phyloP scores from a whole-genome alignment of 2,888 invertebrate species.

The Melitaea athalia region DNA sequence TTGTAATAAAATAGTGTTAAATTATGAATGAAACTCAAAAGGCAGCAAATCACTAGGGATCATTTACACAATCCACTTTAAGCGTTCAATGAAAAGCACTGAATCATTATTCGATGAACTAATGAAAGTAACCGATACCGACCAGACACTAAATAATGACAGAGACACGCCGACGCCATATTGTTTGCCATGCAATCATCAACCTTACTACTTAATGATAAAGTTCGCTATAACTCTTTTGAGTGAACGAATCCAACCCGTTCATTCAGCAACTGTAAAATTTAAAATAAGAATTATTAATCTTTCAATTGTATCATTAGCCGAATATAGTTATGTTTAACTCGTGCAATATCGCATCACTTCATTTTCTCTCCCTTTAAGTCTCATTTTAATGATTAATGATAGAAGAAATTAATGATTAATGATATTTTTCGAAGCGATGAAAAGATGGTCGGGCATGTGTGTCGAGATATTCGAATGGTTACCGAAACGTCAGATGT shows the following conservation, averaged over 20 bases:
- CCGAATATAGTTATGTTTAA: slow-evolving; percentile 65
- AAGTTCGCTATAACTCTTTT: slow-evolving; percentile 22
- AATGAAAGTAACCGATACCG: slow-evolving; percentile 48
- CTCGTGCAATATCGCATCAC: slow-evolving; percentile 65
- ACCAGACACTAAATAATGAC: slow-evolving; percentile 46
- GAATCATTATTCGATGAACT: slow-evolving; percentile 53
- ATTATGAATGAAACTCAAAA: slow-evolving; percentile 56
- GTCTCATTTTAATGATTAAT: slow-evolving; percentile 80
- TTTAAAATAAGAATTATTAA: slow-evolving; percentile 63
- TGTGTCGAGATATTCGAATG: slow-evolving; percentile 64
- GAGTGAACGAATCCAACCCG: slow-evolving; percentile 43
- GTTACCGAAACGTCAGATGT: slow-evolving; percentile 63
- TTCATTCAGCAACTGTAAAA: slow-evolving; percentile 63
- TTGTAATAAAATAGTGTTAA: slow-evolving; percentile 55
- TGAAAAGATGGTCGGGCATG: slow-evolving; percentile 72
- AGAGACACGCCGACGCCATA: slow-evolving; percentile 63
- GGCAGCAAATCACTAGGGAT: slow-evolving; percentile 36
- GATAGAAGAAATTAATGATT: slow-evolving; percentile 68
- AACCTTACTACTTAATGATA: slow-evolving; percentile 36
- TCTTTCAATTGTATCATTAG: slow-evolving; percentile 79
- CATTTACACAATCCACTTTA: slow-evolving; percentile 43
- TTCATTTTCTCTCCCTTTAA: slow-evolving; percentile 82
- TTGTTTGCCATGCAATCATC: slow-evolving; percentile 34
- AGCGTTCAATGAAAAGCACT: slow-evolving; percentile 54
- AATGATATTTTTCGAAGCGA: slow-evolving; percentile 63